Percentiles rank a stretch among this genome's conserved stretches.
Conservation (phyloP, 2,113 vertebrate genomes). For the Larimichthys crocea region DNA sequence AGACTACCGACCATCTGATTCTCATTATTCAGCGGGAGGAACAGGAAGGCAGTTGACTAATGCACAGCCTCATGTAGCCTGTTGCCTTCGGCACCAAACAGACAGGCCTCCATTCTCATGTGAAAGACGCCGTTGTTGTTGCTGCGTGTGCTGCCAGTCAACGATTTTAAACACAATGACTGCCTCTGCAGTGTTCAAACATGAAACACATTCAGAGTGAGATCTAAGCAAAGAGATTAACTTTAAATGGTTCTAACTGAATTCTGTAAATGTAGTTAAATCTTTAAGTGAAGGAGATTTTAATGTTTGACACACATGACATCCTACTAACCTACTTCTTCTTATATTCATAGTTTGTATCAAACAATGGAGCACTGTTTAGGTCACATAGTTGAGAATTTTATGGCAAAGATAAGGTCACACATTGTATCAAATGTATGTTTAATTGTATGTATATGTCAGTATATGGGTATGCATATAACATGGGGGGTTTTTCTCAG, state of each 20-base stretch:
- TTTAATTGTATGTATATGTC: too few species aligned
- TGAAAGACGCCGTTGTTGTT: slow-evolving; percentile 58
- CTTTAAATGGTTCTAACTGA: slow-evolving; percentile 10
- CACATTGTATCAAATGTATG: too few species aligned
- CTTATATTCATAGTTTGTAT: background rate
- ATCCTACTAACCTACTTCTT: background rate
- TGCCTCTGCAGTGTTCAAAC: background rate
- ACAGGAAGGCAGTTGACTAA: slow-evolving; percentile 64
- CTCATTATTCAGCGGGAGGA: slow-evolving; percentile 64
- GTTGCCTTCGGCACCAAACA: slow-evolving; percentile 59
- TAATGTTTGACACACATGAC: slow-evolving; percentile 4
- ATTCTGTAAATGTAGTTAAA: slow-evolving; percentile 32
- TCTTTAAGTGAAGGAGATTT: slow-evolving; percentile 15
- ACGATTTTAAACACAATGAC: slow-evolving; percentile 28
- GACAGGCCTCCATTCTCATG: slow-evolving; percentile 47
- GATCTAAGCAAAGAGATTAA: background rate
- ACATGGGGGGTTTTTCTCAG: too few species aligned
- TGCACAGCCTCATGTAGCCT: slow-evolving; percentile 67
- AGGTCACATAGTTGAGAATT: background rate
- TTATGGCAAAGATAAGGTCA: too few species aligned
- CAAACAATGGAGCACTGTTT: slow-evolving; percentile 15
- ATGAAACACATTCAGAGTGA: slow-evolving; percentile 33
- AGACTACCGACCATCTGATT: slow-evolving; percentile 65
- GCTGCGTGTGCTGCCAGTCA: slow-evolving; percentile 16
- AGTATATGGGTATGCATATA: too few species aligned